Evolutionary conservation across 2,797 vertebrate genomes (phyloP).

Genomic region (Acropternis orthonyx): DNA sequence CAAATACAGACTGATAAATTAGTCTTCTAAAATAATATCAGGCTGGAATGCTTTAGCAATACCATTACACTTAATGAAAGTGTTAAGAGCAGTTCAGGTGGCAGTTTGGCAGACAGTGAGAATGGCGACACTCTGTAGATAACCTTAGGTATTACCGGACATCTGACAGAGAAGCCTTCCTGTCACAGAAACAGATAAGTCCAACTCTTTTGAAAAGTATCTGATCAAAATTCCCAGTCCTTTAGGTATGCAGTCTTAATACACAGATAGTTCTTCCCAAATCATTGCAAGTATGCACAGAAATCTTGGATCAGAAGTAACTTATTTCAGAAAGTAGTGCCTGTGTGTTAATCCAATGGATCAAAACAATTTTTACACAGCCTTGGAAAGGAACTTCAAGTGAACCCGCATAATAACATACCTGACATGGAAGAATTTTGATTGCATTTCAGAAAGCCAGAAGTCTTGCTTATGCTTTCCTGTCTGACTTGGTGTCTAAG

Average conservation of each 20-base stretch:
- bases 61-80: background rate
- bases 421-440: background rate
- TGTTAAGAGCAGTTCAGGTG: background rate
- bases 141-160: background rate
- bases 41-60: background rate
- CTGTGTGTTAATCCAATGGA: rapidly evolving
- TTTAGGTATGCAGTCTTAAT: background rate
- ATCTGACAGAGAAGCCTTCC: background rate
- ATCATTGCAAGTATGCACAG: background rate
- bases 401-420: background rate
- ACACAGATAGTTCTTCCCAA: background rate
- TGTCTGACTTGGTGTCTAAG: background rate
- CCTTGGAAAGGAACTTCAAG: background rate
- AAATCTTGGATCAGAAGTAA: background rate
- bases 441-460: background rate
- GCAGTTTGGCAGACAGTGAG: background rate
- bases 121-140: background rate
- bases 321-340: background rate
- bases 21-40: background rate
- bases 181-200: background rate
- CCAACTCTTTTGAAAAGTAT: background rate
- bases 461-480: background rate
- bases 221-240: background rate
- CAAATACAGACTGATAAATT: background rate
- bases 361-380: background rate